Evolutionary conservation across 2,797 vertebrate genomes (phyloP).

Genomic region (Coranthus polyacanthus): DNA sequence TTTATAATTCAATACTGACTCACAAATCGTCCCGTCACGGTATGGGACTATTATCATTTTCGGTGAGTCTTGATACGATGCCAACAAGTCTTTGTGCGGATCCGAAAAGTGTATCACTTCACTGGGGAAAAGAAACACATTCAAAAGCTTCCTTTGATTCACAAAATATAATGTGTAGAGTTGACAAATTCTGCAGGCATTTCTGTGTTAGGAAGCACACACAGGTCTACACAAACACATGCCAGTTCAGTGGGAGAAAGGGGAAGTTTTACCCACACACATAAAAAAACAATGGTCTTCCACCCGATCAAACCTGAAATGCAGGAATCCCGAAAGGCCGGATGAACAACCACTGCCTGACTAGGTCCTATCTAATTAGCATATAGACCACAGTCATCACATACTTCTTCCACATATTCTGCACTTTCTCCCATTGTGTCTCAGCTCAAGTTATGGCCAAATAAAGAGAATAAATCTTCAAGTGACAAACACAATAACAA

Average conservation of each 20-base stretch:
- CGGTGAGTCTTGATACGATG: too few species aligned
- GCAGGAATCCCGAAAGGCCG: constrained; percentile 50
- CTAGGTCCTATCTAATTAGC: constrained; percentile 2
- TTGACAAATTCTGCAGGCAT: not conserved
- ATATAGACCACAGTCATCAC: constrained; percentile 20
- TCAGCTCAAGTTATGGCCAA: not conserved
- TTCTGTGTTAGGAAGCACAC: constrained; percentile 15
- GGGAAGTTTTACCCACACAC: constrained; percentile 25
- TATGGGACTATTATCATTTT: too few species aligned
- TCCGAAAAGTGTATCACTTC: not conserved
- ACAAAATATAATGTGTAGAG: not conserved
- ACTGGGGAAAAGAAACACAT: not conserved
- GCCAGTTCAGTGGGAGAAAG: constrained; percentile 1
- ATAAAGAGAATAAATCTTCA: not conserved
- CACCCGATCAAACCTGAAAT: constrained; percentile 71
- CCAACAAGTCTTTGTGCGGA: not conserved
- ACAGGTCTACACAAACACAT: not conserved
- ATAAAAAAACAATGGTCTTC: constrained; percentile 12
- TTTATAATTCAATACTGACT: not conserved
- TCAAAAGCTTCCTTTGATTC: constrained; percentile 3
- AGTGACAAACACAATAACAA: not conserved
- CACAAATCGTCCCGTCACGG: not conserved
- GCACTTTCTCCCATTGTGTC: not conserved
- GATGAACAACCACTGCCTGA: not conserved
- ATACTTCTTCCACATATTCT: not conserved